Percentiles rank a stretch among this genome's conserved stretches.
These are phyloP conservation scores for Melopsittacus undulatus DNA, from an alignment of 2,797 vertebrate genomes.

Conservation along the genomic window DNA sequence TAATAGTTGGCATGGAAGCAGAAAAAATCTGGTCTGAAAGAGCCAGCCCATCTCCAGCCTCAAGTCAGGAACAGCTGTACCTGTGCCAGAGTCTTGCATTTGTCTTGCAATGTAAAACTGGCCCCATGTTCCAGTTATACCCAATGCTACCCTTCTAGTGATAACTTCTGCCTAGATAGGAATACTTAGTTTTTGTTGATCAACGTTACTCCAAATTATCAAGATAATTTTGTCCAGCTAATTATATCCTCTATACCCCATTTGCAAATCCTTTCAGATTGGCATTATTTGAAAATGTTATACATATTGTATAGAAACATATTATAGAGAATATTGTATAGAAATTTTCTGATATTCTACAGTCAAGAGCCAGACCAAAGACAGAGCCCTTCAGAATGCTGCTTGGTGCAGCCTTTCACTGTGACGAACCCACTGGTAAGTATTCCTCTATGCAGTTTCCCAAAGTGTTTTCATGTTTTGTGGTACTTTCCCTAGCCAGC, in stretches of 20 bases:
- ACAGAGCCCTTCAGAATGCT: neutral
- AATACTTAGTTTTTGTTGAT: neutral
- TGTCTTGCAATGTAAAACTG: neutral
- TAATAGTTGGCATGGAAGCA: neutral
- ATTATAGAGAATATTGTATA: neutral
- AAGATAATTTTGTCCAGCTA: neutral
- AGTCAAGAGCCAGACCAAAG: neutral
- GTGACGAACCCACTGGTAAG: neutral
- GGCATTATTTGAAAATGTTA: neutral
- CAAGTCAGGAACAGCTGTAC: neutral
- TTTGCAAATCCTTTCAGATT: neutral
- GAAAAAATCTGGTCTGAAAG: neutral
- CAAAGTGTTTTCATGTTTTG: neutral
- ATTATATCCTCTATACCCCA: neutral
- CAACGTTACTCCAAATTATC: neutral
- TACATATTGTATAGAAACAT: neutral
- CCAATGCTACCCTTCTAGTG: neutral
- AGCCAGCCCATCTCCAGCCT: neutral
- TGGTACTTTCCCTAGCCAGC: neutral
- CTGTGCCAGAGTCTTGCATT: neutral
- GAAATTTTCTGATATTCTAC: neutral
- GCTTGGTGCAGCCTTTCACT: neutral
- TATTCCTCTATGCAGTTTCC: neutral
- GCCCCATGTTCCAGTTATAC: neutral
- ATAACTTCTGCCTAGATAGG: neutral